These are phyloP conservation scores for Himalopsyche tibetana DNA, from an alignment of 2,888 invertebrate species.

Conservation along the genomic window DNA sequence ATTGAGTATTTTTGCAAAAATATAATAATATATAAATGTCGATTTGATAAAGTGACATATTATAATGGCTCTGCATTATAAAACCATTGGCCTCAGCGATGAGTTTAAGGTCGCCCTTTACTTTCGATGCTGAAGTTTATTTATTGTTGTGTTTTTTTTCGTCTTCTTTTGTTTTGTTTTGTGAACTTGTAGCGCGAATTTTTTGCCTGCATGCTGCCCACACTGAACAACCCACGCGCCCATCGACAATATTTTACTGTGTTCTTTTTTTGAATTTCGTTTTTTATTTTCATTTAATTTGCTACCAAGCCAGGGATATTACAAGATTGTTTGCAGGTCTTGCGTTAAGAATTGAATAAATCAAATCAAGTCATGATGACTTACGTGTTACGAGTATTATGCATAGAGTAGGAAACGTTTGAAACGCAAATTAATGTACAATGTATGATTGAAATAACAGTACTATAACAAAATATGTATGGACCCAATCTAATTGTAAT, in stretches of 20 bases:
- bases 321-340: not conserved
- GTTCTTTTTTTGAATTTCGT: slow-evolving; percentile 28
- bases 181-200: slow-evolving; percentile 6
- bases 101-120: slow-evolving; percentile 44
- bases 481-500: too few species aligned
- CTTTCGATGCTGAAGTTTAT: slow-evolving; percentile 31
- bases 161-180: slow-evolving; percentile 37
- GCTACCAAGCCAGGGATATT: not conserved
- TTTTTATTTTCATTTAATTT: slow-evolving; percentile 24
- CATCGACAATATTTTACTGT: slow-evolving; percentile 44
- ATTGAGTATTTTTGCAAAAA: not conserved
- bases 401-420: too few species aligned
- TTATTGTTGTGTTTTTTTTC: slow-evolving; percentile 27
- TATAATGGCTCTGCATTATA: not conserved
- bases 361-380: too few species aligned
- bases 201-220: slow-evolving; percentile 24
- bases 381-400: too few species aligned
- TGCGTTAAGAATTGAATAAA: too few species aligned
- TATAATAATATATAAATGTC: not conserved
- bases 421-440: too few species aligned
- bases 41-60: not conserved
- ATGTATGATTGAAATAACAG: too few species aligned
- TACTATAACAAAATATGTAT: too few species aligned
- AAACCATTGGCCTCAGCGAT: slow-evolving; percentile 14
- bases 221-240: slow-evolving; percentile 49